Conservation (phyloP, 1,140 invertebrate genomes). For the Drosophila sechellia region DNA sequence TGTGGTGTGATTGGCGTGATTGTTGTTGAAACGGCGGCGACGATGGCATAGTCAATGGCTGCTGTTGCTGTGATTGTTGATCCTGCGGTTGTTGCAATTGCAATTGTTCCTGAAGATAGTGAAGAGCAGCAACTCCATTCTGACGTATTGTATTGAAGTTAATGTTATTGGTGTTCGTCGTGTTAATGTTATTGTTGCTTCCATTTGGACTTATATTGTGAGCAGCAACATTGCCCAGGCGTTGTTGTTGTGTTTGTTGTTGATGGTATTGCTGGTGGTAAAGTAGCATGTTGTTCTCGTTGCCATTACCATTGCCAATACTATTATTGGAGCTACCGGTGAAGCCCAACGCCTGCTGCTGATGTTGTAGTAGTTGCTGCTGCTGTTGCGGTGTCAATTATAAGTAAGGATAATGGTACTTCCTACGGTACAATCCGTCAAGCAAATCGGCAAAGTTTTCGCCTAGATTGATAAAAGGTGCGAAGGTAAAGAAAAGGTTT, state of each 20-base stretch:
- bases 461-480: constrained; percentile 41
- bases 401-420: constrained; percentile 84
- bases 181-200: constrained; percentile 40
- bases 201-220: constrained; percentile 38
- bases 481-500: constrained; percentile 7
- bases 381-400: constrained; percentile 81
- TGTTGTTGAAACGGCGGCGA: constrained; percentile 27
- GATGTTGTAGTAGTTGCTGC: constrained; percentile 74
- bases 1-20: constrained; percentile 14
- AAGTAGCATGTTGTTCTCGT: constrained; percentile 44
- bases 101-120: constrained; percentile 37
- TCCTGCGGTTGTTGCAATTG: constrained; percentile 40
- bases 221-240: constrained; percentile 48
- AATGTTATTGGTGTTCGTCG: constrained; percentile 27
- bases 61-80: constrained; percentile 34
- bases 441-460: constrained; percentile 82
- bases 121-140: constrained; percentile 40
- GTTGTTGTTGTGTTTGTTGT: constrained; percentile 37
- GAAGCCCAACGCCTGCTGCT: constrained; percentile 68
- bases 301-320: constrained; percentile 42
- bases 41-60: constrained; percentile 15
- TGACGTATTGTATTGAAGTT: constrained; percentile 40
- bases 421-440: constrained; percentile 81
- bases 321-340: constrained; percentile 26
- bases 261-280: constrained; percentile 48